These are phyloP conservation scores for Sesamia nonagrioides DNA, from an alignment of 1,140 invertebrate genomes.

Conservation along the genomic window DNA sequence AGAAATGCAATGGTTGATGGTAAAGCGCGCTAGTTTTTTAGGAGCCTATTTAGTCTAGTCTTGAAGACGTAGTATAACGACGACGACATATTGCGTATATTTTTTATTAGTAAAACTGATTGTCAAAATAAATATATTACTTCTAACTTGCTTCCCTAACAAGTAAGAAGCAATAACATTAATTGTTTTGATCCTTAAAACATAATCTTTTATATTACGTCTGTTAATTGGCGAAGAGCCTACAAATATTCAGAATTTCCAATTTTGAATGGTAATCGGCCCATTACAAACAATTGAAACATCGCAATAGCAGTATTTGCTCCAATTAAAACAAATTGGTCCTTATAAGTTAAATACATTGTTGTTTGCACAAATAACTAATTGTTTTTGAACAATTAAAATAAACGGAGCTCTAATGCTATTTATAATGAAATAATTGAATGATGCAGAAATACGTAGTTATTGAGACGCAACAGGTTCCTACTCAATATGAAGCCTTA, in stretches of 20 bases:
- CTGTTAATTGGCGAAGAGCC: not conserved
- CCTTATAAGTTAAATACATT: not conserved
- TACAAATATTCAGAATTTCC: not conserved
- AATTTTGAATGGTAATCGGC: not conserved
- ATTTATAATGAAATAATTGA: not conserved
- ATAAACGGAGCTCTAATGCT: not conserved
- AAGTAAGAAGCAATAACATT: too few relatives aligned
- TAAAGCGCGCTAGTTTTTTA: too few relatives aligned
- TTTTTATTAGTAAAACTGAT: too few relatives aligned
- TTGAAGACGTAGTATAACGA: too few relatives aligned
- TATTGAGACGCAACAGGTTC: not conserved
- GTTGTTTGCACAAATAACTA: not conserved
- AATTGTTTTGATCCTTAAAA: not conserved
- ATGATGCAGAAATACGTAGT: not conserved
- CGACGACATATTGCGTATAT: too few relatives aligned
- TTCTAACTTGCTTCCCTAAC: too few relatives aligned
- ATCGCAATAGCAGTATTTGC: not conserved
- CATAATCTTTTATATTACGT: not conserved
- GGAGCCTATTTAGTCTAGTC: too few relatives aligned
- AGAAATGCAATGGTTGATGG: too few relatives aligned
- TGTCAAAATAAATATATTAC: too few relatives aligned
- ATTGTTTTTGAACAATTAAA: not conserved
- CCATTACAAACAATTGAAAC: not conserved
- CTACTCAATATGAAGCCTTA: not conserved
- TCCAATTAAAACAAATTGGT: conserved; percentile 2